Percentiles rank a stretch among this genome's conserved stretches.
phyloP scores from a whole-genome alignment of 2,888 invertebrate genomes.

The Scaeva pyrastri region DNA sequence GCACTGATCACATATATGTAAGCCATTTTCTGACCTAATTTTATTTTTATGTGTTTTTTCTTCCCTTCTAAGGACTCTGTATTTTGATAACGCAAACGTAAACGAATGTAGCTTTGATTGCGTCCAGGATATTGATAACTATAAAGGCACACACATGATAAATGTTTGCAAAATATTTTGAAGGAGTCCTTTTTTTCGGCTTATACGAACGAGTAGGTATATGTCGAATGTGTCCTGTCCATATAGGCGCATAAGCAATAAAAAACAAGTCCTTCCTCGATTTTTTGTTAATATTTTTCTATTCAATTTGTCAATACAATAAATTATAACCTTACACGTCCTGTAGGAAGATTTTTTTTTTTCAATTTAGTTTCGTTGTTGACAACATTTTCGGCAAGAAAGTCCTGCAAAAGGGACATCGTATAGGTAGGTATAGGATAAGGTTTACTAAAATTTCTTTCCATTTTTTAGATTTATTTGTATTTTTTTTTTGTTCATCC shows the following conservation, averaged over 20 bases:
- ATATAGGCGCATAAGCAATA: constrained; percentile 13
- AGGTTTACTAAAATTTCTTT: constrained; percentile 16
- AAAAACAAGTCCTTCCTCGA: constrained; percentile 31
- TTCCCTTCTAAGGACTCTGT: neutral
- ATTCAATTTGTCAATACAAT: constrained; percentile 49
- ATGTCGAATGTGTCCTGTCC: neutral
- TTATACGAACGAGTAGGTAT: no score
- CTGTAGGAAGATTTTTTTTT: constrained; percentile 8
- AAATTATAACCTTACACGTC: constrained; percentile 51
- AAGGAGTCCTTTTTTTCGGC: constrained; percentile 28
- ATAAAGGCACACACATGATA: constrained; percentile 31
- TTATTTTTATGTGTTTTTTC: constrained; percentile 14
- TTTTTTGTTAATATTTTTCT: constrained; percentile 15
- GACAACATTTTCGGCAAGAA: constrained; percentile 46
- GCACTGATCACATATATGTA: constrained; percentile 21
- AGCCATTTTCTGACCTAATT: constrained; percentile 67
- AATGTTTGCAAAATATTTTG: constrained; percentile 61
- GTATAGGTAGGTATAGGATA: no score
- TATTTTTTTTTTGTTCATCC: constrained; percentile 41
- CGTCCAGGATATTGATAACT: neutral
- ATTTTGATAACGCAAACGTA: constrained; percentile 41
- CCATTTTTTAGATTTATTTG: constrained; percentile 1
- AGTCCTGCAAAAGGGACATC: constrained; percentile 20
- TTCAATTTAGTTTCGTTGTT: constrained; percentile 58
- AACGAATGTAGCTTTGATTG: neutral